These are phyloP conservation scores for Fukomys damarensis DNA, from an alignment of 2,113 vertebrate genomes.

Conservation along the genomic window DNA sequence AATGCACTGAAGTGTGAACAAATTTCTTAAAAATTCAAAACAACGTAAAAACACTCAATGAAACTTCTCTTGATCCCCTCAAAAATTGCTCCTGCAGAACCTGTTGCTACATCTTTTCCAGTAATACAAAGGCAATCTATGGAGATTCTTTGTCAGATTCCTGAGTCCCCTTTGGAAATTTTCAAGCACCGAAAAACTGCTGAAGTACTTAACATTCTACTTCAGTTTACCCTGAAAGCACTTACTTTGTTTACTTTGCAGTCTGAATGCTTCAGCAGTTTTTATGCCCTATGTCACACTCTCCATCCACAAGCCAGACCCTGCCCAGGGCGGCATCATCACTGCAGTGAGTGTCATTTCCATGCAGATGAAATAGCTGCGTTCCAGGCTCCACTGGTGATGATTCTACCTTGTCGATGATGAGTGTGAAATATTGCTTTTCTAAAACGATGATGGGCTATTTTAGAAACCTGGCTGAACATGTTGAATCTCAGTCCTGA, in stretches of 20 bases:
- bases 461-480: conserved; percentile 22
- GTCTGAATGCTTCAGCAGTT: conserved; percentile 52
- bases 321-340: not conserved
- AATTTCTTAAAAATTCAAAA: not conserved
- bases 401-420: not conserved
- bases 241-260: conserved; percentile 62
- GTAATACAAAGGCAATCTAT: not conserved
- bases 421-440: not conserved
- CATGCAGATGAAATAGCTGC: conserved; percentile 17
- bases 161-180: not conserved
- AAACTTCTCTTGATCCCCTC: not conserved
- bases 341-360: conserved; percentile 7
- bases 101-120: conserved; percentile 3
- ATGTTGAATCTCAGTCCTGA: not conserved
- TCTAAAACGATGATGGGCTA: not conserved
- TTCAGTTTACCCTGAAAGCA: conserved; percentile 55
- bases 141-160: not conserved
- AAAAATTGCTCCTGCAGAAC: not conserved
- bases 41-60: not conserved
- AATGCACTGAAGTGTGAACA: not conserved
- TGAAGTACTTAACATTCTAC: conserved; percentile 63
- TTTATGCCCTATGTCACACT: conserved; percentile 50
- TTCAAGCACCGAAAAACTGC: conserved; percentile 45
- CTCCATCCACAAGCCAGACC: not conserved
- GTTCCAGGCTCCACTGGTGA: not conserved